A percentile compares a stretch with the other conserved stretches of the same genome.
Conservation (phyloP, 2,888 invertebrate genomes). For the Thymelicus sylvestris region DNA sequence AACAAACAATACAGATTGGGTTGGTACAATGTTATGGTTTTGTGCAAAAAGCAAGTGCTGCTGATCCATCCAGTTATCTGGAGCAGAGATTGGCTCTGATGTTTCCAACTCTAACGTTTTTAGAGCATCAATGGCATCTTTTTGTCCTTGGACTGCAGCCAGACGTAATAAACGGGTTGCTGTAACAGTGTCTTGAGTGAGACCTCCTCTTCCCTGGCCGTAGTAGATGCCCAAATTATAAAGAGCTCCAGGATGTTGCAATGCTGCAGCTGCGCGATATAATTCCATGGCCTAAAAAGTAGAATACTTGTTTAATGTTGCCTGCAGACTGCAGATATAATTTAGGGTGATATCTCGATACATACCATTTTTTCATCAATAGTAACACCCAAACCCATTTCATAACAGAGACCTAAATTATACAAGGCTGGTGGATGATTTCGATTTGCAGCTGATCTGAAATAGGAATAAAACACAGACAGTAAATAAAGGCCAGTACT, state of each 20-base stretch:
- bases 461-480: conserved; percentile 38
- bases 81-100: conserved; percentile 50
- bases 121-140: conserved; percentile 83
- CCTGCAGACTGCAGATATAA: background rate
- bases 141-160: conserved; percentile 85
- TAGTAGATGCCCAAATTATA: conserved; percentile 89
- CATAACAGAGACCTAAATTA: conserved; percentile 89
- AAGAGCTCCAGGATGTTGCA: conserved; percentile 87
- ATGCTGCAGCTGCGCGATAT: conserved; percentile 86
- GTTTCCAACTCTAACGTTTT: conserved; percentile 60
- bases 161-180: conserved; percentile 81
- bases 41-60: conserved; percentile 50
- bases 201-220: conserved; percentile 86
- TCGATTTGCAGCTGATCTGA: conserved; percentile 82
- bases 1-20: conserved; percentile 66
- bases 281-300: conserved; percentile 86
- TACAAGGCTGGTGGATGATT: conserved; percentile 86
- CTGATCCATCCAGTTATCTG: conserved; percentile 54
- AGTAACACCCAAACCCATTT: conserved; percentile 86
- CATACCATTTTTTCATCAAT: conserved; percentile 84
- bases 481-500: background rate
- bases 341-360: background rate
- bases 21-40: conserved; percentile 58
- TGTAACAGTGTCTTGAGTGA: conserved; percentile 73
- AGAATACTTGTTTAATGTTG: background rate